Conservation (phyloP, 2,888 invertebrate genomes). For the Lobophora halterata region DNA sequence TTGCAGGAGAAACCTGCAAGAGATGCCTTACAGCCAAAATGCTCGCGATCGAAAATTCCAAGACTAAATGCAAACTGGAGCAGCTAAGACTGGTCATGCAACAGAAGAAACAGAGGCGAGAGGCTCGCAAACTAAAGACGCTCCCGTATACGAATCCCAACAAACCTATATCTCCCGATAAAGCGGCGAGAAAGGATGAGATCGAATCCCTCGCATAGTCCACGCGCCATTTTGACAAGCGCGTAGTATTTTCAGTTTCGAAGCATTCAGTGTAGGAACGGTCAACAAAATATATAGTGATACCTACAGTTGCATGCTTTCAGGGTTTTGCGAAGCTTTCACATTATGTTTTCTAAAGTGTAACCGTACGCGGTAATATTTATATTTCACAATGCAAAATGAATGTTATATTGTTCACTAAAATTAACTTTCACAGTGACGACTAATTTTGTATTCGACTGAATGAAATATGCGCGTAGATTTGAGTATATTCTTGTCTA, state of each 20-base stretch:
- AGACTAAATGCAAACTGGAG: constrained; percentile 92
- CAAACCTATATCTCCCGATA: constrained; percentile 95
- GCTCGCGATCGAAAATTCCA: constrained; percentile 86
- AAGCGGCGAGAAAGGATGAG: constrained; percentile 86
- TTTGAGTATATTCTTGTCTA: constrained; percentile 21
- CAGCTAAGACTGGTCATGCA: constrained; percentile 94
- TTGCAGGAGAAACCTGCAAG: constrained; percentile 61
- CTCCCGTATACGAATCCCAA: constrained; percentile 80
- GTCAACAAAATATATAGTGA: constrained; percentile 29
- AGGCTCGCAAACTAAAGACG: constrained; percentile 86
- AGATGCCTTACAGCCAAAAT: constrained; percentile 69
- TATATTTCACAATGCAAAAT: constrained; percentile 40
- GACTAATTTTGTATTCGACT: constrained; percentile 31
- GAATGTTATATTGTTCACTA: constrained; percentile 41
- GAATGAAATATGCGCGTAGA: constrained; percentile 8
- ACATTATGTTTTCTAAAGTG: constrained; percentile 26
- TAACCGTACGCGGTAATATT: constrained; percentile 28
- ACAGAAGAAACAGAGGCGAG: constrained; percentile 91
- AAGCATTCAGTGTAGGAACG: constrained; percentile 17
- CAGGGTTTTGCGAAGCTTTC: constrained; percentile 35
- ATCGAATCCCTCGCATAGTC: constrained; percentile 68
- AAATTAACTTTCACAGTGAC: constrained; percentile 26
- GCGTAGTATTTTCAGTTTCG: constrained; percentile 30
- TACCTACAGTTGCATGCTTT: constrained; percentile 21
- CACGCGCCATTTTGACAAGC: constrained; percentile 42